Evolutionary conservation across 1,140 invertebrate species (phyloP), one percentile per base, ranked within the genome.

Genomic region (Zophobas morio): DNA sequence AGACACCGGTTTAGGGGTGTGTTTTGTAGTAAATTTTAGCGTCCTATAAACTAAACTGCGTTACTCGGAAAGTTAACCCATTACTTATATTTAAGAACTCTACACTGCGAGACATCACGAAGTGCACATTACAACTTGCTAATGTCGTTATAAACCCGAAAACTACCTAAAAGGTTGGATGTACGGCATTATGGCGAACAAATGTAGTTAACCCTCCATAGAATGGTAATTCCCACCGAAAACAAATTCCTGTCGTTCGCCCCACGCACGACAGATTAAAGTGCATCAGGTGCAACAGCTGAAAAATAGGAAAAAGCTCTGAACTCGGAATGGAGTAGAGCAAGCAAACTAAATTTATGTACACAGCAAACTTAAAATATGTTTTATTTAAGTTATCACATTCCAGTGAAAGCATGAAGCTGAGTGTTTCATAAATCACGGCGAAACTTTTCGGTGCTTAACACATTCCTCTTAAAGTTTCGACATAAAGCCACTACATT

Each of bases 71-170:
- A 66, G 60, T 66, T 66, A 33, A n/a, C 35, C n/a, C 60, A 46
- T 66, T 40, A 66, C 42, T 42, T 66, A 66, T 66, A 36, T 66
- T 66, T 66, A 66, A 66, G 60, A 66, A 66, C 37, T 20, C 60
- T 40, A 6, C 35, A 63, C 57, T 39, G 37, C n/a, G 54, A 73
- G 39, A 73, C 35, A 37, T 73, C 71, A 73, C 71, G 71, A 35
- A 54, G 49, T 73, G 60, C 60, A 66, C 60, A 66, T 66, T 66
- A 73, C 71, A 73, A 73, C 71, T 73, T 57, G 71, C 54, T 73
- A 73, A 73, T 53, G 71, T 73, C 39, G 71, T 73, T 73, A 73
- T 73, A 73, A 73, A 73, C 71, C 71, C 71, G 39, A 56, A 73
- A 72, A 66, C 71, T 73, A 56, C 51, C 49, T 73, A 73, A 73